Evolutionary conservation across 2,113 vertebrate genomes (phyloP).

Genomic region (Dipodomys stephensi): DNA sequence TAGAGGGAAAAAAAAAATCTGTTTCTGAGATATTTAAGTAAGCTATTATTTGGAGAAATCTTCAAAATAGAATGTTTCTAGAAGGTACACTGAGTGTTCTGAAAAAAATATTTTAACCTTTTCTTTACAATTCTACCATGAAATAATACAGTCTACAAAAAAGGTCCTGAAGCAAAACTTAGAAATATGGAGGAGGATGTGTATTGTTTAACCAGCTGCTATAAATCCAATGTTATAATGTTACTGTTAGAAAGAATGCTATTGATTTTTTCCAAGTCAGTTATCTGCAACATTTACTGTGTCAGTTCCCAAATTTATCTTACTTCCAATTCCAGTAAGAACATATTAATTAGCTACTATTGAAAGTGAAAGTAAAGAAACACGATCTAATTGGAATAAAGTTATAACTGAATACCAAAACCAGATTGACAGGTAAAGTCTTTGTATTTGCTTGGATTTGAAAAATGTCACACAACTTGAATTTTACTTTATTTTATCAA

Average conservation of each 20-base stretch:
- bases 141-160: conserved; percentile 81
- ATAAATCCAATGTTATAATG: conserved; percentile 79
- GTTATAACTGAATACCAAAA: conserved; percentile 51
- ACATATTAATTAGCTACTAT: conserved; percentile 76
- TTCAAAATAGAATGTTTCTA: conserved; percentile 77
- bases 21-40: conserved; percentile 64
- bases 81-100: conserved; percentile 66
- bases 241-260: conserved; percentile 80
- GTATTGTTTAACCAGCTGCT: conserved; percentile 81
- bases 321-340: conserved; percentile 65
- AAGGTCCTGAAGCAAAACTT: conserved; percentile 81
- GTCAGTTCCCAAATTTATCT: conserved; percentile 73
- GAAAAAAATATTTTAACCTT: conserved; percentile 80
- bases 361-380: conserved; percentile 59
- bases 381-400: conserved; percentile 59
- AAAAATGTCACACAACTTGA: conserved; percentile 47
- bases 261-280: conserved; percentile 78
- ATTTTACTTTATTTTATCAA: conserved; percentile 54
- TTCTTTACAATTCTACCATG: conserved; percentile 79
- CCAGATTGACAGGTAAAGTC: conserved; percentile 33
- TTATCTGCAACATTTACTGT: conserved; percentile 80
- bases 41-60: conserved; percentile 78
- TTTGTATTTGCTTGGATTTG: conserved; percentile 36
- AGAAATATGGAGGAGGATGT: conserved; percentile 68
- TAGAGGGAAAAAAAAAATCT: conserved; percentile 29